Conservation (phyloP, 2,888 invertebrate species). For the Epistrophe eligans region DNA sequence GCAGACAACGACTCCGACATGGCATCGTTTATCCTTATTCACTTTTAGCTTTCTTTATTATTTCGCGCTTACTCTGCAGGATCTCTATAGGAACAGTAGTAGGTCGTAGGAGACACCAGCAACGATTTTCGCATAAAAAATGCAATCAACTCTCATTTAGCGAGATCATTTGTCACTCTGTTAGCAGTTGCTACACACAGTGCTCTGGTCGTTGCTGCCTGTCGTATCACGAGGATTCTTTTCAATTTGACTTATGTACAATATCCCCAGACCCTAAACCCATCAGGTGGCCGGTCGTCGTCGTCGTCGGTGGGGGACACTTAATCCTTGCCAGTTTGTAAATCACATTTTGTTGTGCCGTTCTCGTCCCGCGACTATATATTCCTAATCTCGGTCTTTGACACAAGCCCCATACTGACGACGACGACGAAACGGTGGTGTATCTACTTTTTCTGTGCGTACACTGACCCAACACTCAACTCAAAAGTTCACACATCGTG, state of each 20-base stretch:
- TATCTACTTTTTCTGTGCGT: constrained; percentile 10
- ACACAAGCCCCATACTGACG: constrained; percentile 50
- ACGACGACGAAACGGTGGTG: background rate
- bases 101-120: constrained; percentile 18
- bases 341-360: constrained; percentile 66
- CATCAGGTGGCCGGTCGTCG: background rate
- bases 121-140: constrained; percentile 64
- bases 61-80: constrained; percentile 68
- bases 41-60: constrained; percentile 72
- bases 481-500: background rate
- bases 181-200: constrained; percentile 57
- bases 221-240: constrained; percentile 73
- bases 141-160: constrained; percentile 84
- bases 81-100: constrained; percentile 18
- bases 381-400: constrained; percentile 71
- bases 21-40: constrained; percentile 76
- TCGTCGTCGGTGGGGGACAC: background rate
- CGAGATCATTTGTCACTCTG: constrained; percentile 83
- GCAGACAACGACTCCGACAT: constrained; percentile 67
- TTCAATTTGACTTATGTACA: constrained; percentile 72
- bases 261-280: constrained; percentile 3
- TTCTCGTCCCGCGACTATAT: constrained; percentile 26
- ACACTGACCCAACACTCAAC: constrained; percentile 61
- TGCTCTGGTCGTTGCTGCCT: constrained; percentile 12
- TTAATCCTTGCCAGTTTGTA: constrained; percentile 70